A percentile compares a stretch with the other conserved stretches of the same genome.
phyloP scores from a whole-genome alignment of 2,113 vertebrate genomes.

The Cebidichthys violaceus region DNA sequence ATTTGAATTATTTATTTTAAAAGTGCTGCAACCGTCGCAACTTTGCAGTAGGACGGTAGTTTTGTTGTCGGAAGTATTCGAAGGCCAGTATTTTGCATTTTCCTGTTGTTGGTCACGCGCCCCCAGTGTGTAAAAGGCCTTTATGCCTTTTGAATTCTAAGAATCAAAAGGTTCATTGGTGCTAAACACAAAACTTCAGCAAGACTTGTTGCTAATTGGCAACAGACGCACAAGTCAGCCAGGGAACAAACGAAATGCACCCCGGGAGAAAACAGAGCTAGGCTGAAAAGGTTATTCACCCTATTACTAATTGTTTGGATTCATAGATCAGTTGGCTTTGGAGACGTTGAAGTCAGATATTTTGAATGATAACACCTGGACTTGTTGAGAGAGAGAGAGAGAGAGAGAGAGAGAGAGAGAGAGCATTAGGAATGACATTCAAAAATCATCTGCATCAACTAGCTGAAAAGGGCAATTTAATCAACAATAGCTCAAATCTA shows the following conservation, averaged over 20 bases:
- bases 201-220: neutral
- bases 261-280: neutral
- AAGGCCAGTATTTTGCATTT: neutral
- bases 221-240: neutral
- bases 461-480: conserved; percentile 29
- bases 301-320: neutral
- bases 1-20: neutral
- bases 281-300: neutral
- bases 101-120: neutral
- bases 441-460: conserved; percentile 17
- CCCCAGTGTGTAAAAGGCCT: neutral
- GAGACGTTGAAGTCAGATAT: neutral
- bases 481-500: conserved; percentile 20
- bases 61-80: neutral
- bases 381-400: neutral
- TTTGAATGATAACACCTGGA: neutral
- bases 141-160: neutral
- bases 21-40: neutral
- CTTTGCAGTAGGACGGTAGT: neutral
- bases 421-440: conserved; percentile 27
- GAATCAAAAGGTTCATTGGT: neutral
- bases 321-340: neutral
- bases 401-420: neutral
- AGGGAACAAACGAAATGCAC: neutral
- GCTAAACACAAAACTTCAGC: neutral